Evolutionary conservation across 2,797 vertebrate species (phyloP).

Genomic region (Monodelphis domestica): DNA sequence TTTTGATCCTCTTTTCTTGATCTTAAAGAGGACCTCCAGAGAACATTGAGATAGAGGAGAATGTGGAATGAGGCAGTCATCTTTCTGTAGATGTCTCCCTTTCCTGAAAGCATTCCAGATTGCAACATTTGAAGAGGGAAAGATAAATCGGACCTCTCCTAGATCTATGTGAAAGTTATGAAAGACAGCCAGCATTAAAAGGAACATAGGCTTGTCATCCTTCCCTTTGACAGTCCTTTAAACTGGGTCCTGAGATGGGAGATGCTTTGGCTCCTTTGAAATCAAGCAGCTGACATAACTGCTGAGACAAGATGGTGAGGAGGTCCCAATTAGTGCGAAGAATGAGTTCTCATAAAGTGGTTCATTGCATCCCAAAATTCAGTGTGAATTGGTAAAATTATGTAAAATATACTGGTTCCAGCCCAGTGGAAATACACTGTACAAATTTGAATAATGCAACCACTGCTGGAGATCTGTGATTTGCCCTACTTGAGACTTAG

Average conservation of each 20-base stretch:
- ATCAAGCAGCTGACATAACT: background rate
- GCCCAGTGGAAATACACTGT: background rate
- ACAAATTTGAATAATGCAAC: background rate
- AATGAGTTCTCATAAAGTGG: background rate
- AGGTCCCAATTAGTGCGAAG: background rate
- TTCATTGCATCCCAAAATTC: background rate
- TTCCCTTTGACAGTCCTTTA: constrained; percentile 44
- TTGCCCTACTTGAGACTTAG: background rate
- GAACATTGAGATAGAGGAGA: background rate
- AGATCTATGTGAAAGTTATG: constrained; percentile 5
- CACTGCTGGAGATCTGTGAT: background rate
- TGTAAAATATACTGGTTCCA: background rate
- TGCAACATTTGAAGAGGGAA: constrained; percentile 48
- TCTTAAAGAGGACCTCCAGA: constrained; percentile 35
- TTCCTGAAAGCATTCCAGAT: constrained; percentile 31
- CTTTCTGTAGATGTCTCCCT: background rate
- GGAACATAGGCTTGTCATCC: constrained; percentile 28
- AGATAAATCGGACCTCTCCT: constrained; percentile 24
- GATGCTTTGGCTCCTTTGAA: constrained; percentile 23
- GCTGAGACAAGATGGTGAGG: background rate
- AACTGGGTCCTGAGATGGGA: background rate
- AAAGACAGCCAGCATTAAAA: constrained; percentile 52
- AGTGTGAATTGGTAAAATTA: background rate
- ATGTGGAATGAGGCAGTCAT: background rate
- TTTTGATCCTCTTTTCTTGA: background rate